Conservation (phyloP, 2,113 vertebrate genomes). For the Tauraco erythrolophus region DNA sequence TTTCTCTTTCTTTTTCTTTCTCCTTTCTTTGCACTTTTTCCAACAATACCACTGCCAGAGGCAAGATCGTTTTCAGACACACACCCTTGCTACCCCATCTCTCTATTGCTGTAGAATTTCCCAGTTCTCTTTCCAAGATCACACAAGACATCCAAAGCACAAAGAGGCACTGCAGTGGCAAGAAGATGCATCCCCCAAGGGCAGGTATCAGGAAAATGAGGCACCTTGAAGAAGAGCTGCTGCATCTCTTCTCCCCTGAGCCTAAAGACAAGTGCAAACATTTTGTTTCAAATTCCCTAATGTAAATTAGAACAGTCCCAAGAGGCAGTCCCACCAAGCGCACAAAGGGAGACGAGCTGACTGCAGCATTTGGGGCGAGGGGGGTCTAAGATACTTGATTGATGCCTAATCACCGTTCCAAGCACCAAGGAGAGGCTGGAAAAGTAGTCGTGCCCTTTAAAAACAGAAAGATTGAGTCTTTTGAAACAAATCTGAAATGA, state of each 20-base stretch:
- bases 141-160: neutral
- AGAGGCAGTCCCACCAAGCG: neutral
- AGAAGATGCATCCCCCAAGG: neutral
- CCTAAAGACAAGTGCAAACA: neutral
- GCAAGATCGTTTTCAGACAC: conserved; percentile 7
- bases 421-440: neutral
- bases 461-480: conserved; percentile 55
- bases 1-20: neutral
- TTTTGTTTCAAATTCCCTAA: neutral
- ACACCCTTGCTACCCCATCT: neutral
- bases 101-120: neutral
- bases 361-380: neutral
- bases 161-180: neutral
- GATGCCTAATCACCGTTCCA: neutral
- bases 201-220: neutral
- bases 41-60: neutral
- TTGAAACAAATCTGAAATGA: conserved; percentile 65
- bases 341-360: neutral
- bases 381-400: neutral
- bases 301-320: neutral
- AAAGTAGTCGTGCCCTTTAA: conserved; percentile 21
- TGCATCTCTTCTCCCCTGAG: neutral
- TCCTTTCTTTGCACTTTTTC: neutral
- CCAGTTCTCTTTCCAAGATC: neutral
- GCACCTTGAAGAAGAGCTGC: neutral